Percentiles rank a stretch among this genome's conserved stretches.
Evolutionary conservation across 2,797 vertebrate genomes (phyloP).

Genomic region (Lerista edwardsae): DNA sequence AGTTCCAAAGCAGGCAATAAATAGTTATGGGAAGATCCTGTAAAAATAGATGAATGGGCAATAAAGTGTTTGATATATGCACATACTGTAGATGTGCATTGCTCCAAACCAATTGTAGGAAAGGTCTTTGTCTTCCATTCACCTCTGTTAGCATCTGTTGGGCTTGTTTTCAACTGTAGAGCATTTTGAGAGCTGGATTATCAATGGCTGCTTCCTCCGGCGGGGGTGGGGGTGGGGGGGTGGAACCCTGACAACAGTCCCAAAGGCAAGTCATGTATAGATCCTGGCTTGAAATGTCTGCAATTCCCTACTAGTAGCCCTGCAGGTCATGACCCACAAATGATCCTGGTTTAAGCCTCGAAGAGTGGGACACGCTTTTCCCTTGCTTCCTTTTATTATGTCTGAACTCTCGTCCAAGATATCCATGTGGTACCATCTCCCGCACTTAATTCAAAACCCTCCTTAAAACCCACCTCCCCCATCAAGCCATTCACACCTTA

Average conservation of each 20-base stretch:
- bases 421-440: neutral
- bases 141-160: neutral
- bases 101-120: neutral
- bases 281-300: neutral
- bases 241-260: neutral
- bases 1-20: neutral
- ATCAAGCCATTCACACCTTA: neutral
- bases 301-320: neutral
- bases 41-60: neutral
- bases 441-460: neutral
- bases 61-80: neutral
- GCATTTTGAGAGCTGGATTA: neutral
- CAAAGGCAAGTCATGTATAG: neutral
- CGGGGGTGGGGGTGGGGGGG: neutral
- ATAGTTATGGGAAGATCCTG: neutral
- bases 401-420: neutral
- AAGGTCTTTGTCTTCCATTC: neutral
- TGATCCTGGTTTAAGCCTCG: neutral
- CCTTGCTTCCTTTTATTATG: neutral
- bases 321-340: neutral
- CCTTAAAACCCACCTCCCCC: neutral
- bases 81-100: neutral
- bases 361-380: neutral
- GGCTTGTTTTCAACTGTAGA: neutral
- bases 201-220: neutral